Percentiles rank a stretch among this genome's conserved stretches.
Conservation (phyloP, 1,140 invertebrate genomes). For the Calephelis nemesis region DNA sequence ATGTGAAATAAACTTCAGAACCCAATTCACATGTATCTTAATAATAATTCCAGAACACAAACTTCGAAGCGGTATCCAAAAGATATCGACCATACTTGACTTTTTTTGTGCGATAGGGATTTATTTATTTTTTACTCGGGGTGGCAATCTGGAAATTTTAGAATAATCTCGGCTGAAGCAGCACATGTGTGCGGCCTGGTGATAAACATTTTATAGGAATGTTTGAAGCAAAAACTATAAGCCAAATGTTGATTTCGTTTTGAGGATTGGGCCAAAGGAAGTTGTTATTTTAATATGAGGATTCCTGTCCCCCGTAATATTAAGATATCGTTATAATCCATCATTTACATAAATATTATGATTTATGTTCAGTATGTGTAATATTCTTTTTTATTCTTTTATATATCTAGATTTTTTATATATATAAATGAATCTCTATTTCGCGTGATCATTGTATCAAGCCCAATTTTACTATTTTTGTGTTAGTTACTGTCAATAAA, state of each 20-base stretch:
- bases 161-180: slow-evolving; percentile 68
- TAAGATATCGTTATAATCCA: too few species aligned
- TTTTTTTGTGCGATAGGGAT: slow-evolving; percentile 31
- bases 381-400: too few species aligned
- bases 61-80: neutral
- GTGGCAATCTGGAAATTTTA: slow-evolving; percentile 76
- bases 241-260: slow-evolving; percentile 67
- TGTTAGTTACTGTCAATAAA: too few species aligned
- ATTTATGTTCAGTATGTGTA: too few species aligned
- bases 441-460: too few species aligned
- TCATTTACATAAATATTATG: too few species aligned
- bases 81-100: slow-evolving; percentile 13
- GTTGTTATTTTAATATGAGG: slow-evolving; percentile 49
- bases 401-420: too few species aligned
- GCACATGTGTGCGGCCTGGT: slow-evolving; percentile 56
- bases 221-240: slow-evolving; percentile 65
- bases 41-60: neutral
- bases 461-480: too few species aligned
- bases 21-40: too few species aligned
- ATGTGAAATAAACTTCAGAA: too few species aligned
- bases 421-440: too few species aligned
- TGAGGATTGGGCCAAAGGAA: slow-evolving; percentile 55
- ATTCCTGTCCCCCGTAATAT: neutral
- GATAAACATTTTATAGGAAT: slow-evolving; percentile 78
- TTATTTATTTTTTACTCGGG: slow-evolving; percentile 70